These are phyloP conservation scores for Phenganax stokvisi DNA, from an alignment of 92 coral and sea anemone genomes.

Conservation along the genomic window DNA sequence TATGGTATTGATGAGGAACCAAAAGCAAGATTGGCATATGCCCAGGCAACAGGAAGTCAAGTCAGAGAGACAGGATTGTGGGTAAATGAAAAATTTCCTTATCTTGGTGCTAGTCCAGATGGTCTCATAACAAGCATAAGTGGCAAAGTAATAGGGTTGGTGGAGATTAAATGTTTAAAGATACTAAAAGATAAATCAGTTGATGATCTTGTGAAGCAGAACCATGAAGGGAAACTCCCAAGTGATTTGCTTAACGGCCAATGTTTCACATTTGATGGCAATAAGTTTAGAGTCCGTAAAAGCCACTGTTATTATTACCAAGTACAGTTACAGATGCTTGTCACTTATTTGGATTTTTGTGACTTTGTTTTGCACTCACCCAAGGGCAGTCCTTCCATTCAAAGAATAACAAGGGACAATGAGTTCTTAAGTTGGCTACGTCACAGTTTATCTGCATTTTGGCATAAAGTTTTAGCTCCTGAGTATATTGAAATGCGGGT, in stretches of 20 bases:
- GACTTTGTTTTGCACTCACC: slow-evolving; percentile 54
- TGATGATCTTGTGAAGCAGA: slow-evolving; percentile 23
- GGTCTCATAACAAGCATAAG: neutral
- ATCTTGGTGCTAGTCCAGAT: slow-evolving; percentile 52
- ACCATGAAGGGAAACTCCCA: slow-evolving; percentile 19
- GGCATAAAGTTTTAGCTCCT: slow-evolving; percentile 59
- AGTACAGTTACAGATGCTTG: too few relatives aligned
- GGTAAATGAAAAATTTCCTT: slow-evolving; percentile 45
- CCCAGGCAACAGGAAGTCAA: slow-evolving; percentile 31
- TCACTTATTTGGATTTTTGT: slow-evolving; percentile 35
- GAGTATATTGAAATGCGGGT: slow-evolving; percentile 60
- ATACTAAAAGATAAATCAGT: slow-evolving; percentile 47
- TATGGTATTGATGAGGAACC: slow-evolving; percentile 42
- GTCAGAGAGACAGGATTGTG: slow-evolving; percentile 41
- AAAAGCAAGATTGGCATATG: slow-evolving; percentile 44
- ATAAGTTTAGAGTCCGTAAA: slow-evolving; percentile 35
- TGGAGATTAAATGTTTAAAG: slow-evolving; percentile 54
- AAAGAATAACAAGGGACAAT: slow-evolving; percentile 55
- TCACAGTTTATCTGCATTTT: slow-evolving; percentile 43
- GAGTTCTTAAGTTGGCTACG: slow-evolving; percentile 39
- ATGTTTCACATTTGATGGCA: slow-evolving; percentile 42
- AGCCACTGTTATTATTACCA: slow-evolving; percentile 46
- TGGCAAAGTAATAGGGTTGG: slow-evolving; percentile 7
- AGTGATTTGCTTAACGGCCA: slow-evolving; percentile 47
- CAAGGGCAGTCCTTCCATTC: slow-evolving; percentile 52